Evolutionary conservation across 2,113 vertebrate genomes (phyloP), one percentile per base, ranked within the genome.

Genomic region (Eudorcas thomsonii): DNA sequence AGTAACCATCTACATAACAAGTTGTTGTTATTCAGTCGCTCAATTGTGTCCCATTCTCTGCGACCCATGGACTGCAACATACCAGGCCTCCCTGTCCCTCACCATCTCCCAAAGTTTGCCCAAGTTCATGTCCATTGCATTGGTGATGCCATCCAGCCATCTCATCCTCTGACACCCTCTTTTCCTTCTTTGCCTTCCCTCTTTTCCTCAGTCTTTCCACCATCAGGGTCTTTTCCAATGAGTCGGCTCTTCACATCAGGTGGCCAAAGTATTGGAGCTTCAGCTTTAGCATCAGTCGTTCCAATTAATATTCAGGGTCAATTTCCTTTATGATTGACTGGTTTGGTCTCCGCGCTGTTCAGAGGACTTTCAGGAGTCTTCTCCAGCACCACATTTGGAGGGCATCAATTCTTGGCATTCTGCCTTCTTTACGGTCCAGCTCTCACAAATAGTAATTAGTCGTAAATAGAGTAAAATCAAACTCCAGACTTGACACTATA

Each of bases 381-480:
- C 62, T n/a, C 62, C 30, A 64, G 62, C 62, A 64, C 62, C 62
- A 64, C 30, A 64, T 3, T 64, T 64, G 7, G 7, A n/a, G 17
- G 62, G 3, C 30, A 64, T 62, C 62, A 64, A 64, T 33, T 64
- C 30, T 64, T 33, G 60, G 60, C 28, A 0, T 33, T 64, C 60
- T 64, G 60, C 30, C 60, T 64, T 64, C 30, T n/a, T 64, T 64
- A n/a, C 14, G 1, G 30, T 64, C 62, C 30, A 64, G 62, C 62
- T 64, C 62, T 64, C 30, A 64, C 62, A 17, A 17, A n/a, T 8
- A 64, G 10, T 16, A 89, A 67, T 62, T 81, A 88, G 71, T 54
- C 84, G 15, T 94, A 88, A 55, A 62, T 7, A 77, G n/a, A 5
- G 62, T 83, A 71, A 95, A 83, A 82, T 92, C 71, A 94, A 97